Percentiles rank a stretch among this genome's conserved stretches.
Conservation (phyloP, 2,888 invertebrate species). For the Drosophila rubida region DNA sequence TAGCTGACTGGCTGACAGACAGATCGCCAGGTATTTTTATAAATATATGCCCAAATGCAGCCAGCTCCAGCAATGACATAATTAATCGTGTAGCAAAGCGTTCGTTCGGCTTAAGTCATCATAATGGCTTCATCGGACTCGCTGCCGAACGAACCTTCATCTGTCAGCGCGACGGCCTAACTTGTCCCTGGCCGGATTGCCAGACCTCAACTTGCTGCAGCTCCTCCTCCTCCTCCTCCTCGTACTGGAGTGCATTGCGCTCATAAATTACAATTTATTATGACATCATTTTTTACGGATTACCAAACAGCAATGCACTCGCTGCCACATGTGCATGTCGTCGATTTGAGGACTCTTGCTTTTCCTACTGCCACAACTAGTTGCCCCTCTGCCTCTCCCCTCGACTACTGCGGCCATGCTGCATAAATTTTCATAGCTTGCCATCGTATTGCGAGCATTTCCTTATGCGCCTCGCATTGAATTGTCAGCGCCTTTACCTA, state of each 20-base stretch:
- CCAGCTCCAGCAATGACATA: slow-evolving; percentile 49
- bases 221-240: no score
- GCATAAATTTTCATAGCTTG: slow-evolving; percentile 69
- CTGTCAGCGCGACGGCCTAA: slow-evolving; percentile 67
- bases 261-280: slow-evolving; percentile 80
- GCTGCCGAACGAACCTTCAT: slow-evolving; percentile 65
- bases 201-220: slow-evolving; percentile 5
- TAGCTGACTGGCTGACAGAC: slow-evolving; percentile 47
- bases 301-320: slow-evolving; percentile 68
- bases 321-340: slow-evolving; percentile 59
- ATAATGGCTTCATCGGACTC: slow-evolving; percentile 63
- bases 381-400: slow-evolving; percentile 2
- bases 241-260: slow-evolving; percentile 60
- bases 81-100: slow-evolving; percentile 64
- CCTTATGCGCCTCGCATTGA: slow-evolving; percentile 71
- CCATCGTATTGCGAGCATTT: slow-evolving; percentile 57
- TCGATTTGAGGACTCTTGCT: slow-evolving; percentile 58
- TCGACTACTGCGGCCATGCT: slow-evolving; percentile 34
- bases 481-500: slow-evolving; percentile 76
- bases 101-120: slow-evolving; percentile 67
- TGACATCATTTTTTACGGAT: slow-evolving; percentile 80
- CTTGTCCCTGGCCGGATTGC: slow-evolving; percentile 55
- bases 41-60: slow-evolving; percentile 45
- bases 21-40: slow-evolving; percentile 69
- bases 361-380: slow-evolving; percentile 4